Evolutionary conservation across 2,797 vertebrate species (phyloP).

Genomic region (Rhyacichthys aspro): DNA sequence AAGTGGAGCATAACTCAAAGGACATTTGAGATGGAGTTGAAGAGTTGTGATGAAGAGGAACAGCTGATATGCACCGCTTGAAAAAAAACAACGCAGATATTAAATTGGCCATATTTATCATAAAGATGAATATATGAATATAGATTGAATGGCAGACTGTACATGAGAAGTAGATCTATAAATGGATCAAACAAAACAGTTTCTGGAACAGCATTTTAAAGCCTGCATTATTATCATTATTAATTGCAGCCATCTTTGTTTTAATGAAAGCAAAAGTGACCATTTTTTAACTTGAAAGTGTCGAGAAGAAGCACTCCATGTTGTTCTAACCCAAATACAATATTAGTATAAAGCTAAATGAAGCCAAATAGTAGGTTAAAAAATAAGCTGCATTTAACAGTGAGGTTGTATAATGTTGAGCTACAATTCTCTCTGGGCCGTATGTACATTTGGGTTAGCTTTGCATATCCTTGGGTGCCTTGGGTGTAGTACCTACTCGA

Average conservation of each 20-base stretch:
- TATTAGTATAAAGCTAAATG: no score
- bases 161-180: background rate
- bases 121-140: slow-evolving; percentile 38
- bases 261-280: no score
- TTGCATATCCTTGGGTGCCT: no score
- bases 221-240: background rate
- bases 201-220: background rate
- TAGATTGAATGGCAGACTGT: slow-evolving; percentile 3
- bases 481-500: background rate
- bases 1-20: no score
- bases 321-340: no score
- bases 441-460: no score
- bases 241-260: background rate
- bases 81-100: slow-evolving; percentile 10
- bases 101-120: slow-evolving; percentile 9
- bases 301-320: no score
- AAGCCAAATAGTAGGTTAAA: no score
- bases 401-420: no score
- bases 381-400: no score
- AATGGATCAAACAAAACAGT: slow-evolving; percentile 3
- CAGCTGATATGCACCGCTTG: slow-evolving; percentile 6
- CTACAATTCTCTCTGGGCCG: no score
- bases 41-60: slow-evolving; percentile 6
- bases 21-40: background rate
- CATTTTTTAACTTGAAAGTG: no score